Evolutionary conservation across 1,140 invertebrate species (phyloP), one percentile per base, ranked within the genome.

Genomic region (Trigoniulus corallinus): DNA sequence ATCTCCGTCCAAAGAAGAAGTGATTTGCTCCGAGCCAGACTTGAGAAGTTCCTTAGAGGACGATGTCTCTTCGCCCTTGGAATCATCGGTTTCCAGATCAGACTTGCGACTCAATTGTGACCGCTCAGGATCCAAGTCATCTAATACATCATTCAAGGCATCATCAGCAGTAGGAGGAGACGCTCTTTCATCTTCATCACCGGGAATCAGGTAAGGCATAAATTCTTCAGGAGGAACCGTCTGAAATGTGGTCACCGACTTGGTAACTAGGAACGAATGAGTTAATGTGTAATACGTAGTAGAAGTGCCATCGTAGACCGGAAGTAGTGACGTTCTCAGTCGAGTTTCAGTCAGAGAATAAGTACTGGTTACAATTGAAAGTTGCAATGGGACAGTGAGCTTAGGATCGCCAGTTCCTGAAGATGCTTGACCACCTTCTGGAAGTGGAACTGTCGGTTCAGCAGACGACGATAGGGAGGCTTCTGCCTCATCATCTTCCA

Each of bases 281-380:
- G 87, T 81, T 25, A 91, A 68, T 1, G 86, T 89, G 52, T 84
- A 71, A 45, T 57, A 53, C 3, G 58, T 57, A 7, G 66, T 67
- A 22, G 42, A 20, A 12, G 41, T 23, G 4, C 34, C 40, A 26
- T 55, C 50, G 13, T 23, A 52, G 1, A 89, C 77, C 1, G 87
- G 87, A 43, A 92, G 66, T 48, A 92, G 76, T 57, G 88, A 84
- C 0, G 86, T 89, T 62, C 88, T 88, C 1, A 88, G 64, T 66
- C 89, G 77, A 1, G 80, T 76, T 64, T 88, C 82, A 0, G 84
- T 88, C 3, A 86, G 88, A 52, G 84, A 88, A 67, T 88, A 89
- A 1, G 84, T 86, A 67, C 91, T 85, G 0, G 83, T 88, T n/a
- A 87, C 68, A 0, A 84, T 91, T 69, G 88, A 82, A 47, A 91